These are phyloP conservation scores for Sabellastarte sp. DNA, from an alignment of 2,888 invertebrate species.

Conservation along the genomic window DNA sequence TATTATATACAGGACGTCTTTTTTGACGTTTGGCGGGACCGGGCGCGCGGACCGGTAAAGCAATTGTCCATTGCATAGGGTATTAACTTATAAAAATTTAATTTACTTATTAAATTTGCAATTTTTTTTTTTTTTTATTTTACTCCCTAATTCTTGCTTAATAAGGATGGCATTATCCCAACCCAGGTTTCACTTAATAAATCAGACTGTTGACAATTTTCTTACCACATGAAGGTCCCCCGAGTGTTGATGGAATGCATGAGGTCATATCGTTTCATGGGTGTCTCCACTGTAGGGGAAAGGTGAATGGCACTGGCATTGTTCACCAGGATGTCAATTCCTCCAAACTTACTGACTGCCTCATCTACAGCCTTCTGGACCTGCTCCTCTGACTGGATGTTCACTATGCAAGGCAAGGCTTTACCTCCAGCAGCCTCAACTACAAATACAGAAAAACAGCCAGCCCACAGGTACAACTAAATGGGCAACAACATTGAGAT, in stretches of 20 bases:
- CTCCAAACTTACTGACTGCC: slow-evolving; percentile 84
- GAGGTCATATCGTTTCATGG: slow-evolving; percentile 94
- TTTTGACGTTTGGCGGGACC: too few species aligned
- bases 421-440: slow-evolving; percentile 85
- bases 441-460: slow-evolving; percentile 53
- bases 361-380: slow-evolving; percentile 58
- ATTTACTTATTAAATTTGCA: too few species aligned
- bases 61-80: too few species aligned
- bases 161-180: too few species aligned
- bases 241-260: slow-evolving; percentile 94
- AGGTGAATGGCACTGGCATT: slow-evolving; percentile 89
- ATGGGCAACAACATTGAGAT: too few species aligned
- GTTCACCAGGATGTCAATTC: slow-evolving; percentile 89
- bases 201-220: background rate
- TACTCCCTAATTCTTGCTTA: background rate
- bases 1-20: too few species aligned
- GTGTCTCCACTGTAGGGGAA: slow-evolving; percentile 73
- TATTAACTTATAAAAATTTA: too few species aligned
- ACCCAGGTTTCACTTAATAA: too few species aligned
- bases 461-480: too few species aligned
- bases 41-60: too few species aligned
- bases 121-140: background rate
- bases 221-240: slow-evolving; percentile 87
- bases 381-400: slow-evolving; percentile 80
- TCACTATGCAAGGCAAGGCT: slow-evolving; percentile 82